phyloP scores from a whole-genome alignment of 2,113 vertebrate species.

The Phylloscopus whistleri region DNA sequence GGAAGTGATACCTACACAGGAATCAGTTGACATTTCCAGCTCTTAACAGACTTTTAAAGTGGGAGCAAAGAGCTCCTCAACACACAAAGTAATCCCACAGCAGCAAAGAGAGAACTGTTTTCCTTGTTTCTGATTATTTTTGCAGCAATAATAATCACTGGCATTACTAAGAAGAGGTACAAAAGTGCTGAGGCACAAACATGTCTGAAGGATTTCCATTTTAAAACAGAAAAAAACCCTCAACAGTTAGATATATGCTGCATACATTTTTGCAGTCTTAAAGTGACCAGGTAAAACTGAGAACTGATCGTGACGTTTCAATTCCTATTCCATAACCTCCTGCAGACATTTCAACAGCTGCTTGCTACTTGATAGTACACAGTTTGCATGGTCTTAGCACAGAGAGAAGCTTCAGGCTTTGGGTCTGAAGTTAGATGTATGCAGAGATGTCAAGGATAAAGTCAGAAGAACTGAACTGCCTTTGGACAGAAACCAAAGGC shows the following conservation, averaged over 20 bases:
- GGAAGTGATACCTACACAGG: neutral
- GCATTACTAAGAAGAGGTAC: neutral
- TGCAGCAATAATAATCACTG: neutral
- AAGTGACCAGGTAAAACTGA: neutral
- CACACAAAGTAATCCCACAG: neutral
- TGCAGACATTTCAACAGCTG: neutral
- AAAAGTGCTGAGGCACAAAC: neutral
- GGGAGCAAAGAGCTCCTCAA: neutral
- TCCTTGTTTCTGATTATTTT: neutral
- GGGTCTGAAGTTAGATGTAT: neutral
- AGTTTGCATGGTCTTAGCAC: neutral
- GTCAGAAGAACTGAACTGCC: neutral
- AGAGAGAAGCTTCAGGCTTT: neutral
- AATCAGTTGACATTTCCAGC: neutral
- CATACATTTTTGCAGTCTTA: neutral
- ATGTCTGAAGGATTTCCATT: neutral
- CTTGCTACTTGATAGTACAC: neutral
- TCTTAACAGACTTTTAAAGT: neutral
- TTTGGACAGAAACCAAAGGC: neutral
- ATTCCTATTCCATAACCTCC: neutral
- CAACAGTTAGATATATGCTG: neutral
- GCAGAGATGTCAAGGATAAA: neutral
- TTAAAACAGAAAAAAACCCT: neutral
- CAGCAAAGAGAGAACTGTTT: neutral
- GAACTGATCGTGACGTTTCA: neutral